phyloP scores from a whole-genome alignment of 2,113 vertebrate species.

The Psilopsiagon aurifrons region DNA sequence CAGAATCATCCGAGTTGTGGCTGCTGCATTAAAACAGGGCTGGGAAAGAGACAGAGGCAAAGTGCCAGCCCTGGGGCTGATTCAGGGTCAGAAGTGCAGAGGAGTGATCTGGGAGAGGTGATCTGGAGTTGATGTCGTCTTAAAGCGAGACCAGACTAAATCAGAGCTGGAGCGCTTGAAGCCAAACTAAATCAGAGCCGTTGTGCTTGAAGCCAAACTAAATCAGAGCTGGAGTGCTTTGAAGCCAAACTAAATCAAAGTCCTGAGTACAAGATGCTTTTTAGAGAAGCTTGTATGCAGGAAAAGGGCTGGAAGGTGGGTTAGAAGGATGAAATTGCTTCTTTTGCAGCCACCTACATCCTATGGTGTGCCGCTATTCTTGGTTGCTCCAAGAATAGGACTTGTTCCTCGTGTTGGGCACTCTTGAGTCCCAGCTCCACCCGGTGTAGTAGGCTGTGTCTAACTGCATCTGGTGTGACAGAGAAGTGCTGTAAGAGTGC shows the following conservation, averaged over 20 bases:
- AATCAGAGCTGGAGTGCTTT: not conserved
- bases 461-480: not conserved
- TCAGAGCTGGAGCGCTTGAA: not conserved
- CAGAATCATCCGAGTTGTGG: not conserved
- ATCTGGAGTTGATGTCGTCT: not conserved
- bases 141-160: not conserved
- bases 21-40: not conserved
- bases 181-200: not conserved
- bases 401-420: not conserved
- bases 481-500: not conserved
- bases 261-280: not conserved
- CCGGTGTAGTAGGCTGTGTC: not conserved
- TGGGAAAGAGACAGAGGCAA: not conserved
- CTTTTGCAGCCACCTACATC: not conserved
- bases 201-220: not conserved
- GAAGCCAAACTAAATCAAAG: not conserved
- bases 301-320: conserved; percentile 8
- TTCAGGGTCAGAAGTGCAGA: not conserved
- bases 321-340: not conserved
- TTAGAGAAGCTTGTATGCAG: not conserved
- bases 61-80: not conserved
- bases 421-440: not conserved
- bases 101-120: not conserved
- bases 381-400: conserved; percentile 12
- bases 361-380: not conserved